A percentile compares a stretch with the other conserved stretches of the same genome.
phyloP scores from a whole-genome alignment of 1,140 invertebrate species.

The Manduca sexta region DNA sequence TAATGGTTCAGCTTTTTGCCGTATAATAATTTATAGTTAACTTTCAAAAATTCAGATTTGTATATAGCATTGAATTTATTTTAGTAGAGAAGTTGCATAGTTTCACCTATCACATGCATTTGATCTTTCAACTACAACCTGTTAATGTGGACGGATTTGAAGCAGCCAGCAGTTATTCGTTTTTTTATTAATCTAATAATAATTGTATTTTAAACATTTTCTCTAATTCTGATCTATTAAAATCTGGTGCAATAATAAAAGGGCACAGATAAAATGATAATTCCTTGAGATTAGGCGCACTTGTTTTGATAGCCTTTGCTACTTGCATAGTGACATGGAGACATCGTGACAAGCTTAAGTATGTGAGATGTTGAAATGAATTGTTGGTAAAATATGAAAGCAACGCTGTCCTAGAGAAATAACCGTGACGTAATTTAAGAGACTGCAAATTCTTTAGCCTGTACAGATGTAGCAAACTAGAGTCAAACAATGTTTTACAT shows the following conservation, averaged over 20 bases:
- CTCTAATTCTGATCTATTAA: slow-evolving; percentile 65
- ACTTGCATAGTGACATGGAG: slow-evolving; percentile 68
- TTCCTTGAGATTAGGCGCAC: slow-evolving; percentile 66
- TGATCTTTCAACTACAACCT: too few relatives aligned
- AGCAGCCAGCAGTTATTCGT: slow-evolving; percentile 31
- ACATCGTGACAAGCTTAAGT: slow-evolving; percentile 68
- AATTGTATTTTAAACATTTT: slow-evolving; percentile 69
- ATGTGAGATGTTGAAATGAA: slow-evolving; percentile 63
- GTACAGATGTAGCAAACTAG: slow-evolving; percentile 63
- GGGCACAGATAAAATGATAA: slow-evolving; percentile 71
- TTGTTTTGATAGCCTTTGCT: slow-evolving; percentile 63
- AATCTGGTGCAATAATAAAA: slow-evolving; percentile 63
- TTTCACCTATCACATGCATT: too few relatives aligned
- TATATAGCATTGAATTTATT: too few relatives aligned
- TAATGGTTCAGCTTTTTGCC: too few relatives aligned
- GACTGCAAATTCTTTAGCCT: slow-evolving; percentile 65
- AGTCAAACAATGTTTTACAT: slow-evolving; percentile 71
- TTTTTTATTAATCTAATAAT: slow-evolving; percentile 57
- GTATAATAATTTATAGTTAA: too few relatives aligned
- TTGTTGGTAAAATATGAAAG: slow-evolving; percentile 67
- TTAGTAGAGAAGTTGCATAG: too few relatives aligned
- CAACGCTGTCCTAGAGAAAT: slow-evolving; percentile 68
- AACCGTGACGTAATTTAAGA: slow-evolving; percentile 68
- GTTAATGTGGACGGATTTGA: slow-evolving; percentile 44
- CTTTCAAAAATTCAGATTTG: too few relatives aligned